A percentile compares a stretch with the other conserved stretches of the same genome.
Conservation (phyloP, 2,797 vertebrate genomes). For the Oreortyx pictus region DNA sequence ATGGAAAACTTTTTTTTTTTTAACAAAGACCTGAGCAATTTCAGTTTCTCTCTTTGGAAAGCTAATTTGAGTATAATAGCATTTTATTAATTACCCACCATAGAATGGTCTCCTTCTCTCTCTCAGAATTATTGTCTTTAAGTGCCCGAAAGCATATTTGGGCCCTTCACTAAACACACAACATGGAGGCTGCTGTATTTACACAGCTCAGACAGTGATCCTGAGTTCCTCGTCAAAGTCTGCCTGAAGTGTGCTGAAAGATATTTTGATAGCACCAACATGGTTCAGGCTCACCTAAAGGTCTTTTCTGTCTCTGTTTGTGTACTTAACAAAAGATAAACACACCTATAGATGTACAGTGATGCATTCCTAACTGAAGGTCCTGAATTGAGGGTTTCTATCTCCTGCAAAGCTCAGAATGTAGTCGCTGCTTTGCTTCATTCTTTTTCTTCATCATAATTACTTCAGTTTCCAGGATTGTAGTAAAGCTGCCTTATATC, state of each 20-base stretch:
- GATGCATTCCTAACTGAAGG: background rate
- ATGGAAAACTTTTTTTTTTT: background rate
- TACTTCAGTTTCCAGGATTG: constrained; percentile 57
- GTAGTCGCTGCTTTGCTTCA: background rate
- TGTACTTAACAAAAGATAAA: background rate
- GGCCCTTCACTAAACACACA: background rate
- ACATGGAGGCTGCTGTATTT: background rate
- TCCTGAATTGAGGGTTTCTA: background rate
- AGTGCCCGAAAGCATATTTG: background rate
- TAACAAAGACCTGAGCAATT: background rate
- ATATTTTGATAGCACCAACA: background rate
- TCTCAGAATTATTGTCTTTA: background rate
- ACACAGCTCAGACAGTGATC: background rate
- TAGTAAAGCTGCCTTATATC: constrained; percentile 40
- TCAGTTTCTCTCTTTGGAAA: background rate
- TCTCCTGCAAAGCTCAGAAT: background rate
- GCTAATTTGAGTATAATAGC: background rate
- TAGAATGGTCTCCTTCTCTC: background rate
- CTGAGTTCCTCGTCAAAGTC: background rate
- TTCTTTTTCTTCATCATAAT: background rate
- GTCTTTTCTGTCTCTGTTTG: background rate
- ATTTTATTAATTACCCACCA: background rate
- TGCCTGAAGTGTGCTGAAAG: background rate
- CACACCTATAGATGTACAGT: background rate
- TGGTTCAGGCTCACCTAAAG: background rate